Evolutionary conservation across 2,888 invertebrate genomes (phyloP).

Genomic region (Epistrophella euchroma): DNA sequence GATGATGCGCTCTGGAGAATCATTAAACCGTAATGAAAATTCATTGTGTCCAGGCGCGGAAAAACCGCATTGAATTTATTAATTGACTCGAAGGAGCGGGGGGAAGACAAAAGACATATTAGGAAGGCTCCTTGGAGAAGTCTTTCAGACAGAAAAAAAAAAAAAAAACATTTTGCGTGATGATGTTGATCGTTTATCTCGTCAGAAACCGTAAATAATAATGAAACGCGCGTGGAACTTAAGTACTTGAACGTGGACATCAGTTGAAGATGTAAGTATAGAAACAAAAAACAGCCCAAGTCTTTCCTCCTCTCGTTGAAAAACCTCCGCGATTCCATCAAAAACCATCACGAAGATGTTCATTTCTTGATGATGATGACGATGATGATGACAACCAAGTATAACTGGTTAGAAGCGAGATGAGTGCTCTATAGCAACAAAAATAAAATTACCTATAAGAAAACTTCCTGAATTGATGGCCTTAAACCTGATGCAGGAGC

Average conservation of each 20-base stretch:
- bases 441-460: neutral
- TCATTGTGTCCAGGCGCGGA: slow-evolving; percentile 66
- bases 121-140: neutral
- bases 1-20: slow-evolving; percentile 61
- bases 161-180: slow-evolving; percentile 48
- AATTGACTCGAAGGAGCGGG: slow-evolving; percentile 56
- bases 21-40: slow-evolving; percentile 73
- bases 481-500: slow-evolving; percentile 58
- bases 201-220: slow-evolving; percentile 72
- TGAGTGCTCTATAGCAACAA: slow-evolving; percentile 6
- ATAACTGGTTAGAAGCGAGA: slow-evolving; percentile 42
- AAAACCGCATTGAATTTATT: slow-evolving; percentile 71
- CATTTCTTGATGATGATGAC: slow-evolving; percentile 7
- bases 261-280: slow-evolving; percentile 31
- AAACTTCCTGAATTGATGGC: slow-evolving; percentile 66
- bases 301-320: neutral
- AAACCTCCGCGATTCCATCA: slow-evolving; percentile 56
- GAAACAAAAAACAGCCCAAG: slow-evolving; percentile 4
- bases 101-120: slow-evolving; percentile 24
- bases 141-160: neutral
- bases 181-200: slow-evolving; percentile 66
- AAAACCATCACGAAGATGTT: slow-evolving; percentile 59
- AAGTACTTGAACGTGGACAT: slow-evolving; percentile 66
- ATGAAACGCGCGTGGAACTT: slow-evolving; percentile 68
- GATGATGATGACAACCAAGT: slow-evolving; percentile 54